Base-by-base conservation (phyloP, 2,797 vertebrate species). In the Brachymystax lenok region DNA sequence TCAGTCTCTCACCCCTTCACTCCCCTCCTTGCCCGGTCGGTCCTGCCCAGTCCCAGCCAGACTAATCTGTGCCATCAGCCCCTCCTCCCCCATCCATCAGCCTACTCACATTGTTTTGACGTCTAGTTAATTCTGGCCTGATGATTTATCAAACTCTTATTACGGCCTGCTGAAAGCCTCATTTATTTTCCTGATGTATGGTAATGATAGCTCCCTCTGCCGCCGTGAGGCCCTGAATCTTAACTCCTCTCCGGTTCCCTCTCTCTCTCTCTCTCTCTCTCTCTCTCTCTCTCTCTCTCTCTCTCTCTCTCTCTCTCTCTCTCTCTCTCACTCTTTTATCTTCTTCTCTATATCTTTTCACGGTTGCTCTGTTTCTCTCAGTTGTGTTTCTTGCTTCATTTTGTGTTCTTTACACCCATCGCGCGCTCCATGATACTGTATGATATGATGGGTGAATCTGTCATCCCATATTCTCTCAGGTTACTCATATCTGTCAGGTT, bases 101-200 rank as follows among this genome's bases (percentile, higher is more conserved):
- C 96, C 95, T 93, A 92, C 96, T 96, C 97, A 97, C 97, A 98
- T 98, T 99, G 97, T 98, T 99, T 99, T 99, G 98, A 99, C 97
- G 96, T 98, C 96, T 98, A 98, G 97, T 99, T 99, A 98, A 99
- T 99, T 98, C 98, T 97, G 96, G 95, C 95, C 95, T 95, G 96
- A 99, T 98, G 98, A 99, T 99, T 98, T 98, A 98, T 99, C 97
- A 99, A 98, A 98, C 96, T 98, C 97, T 99, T 98, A 98, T 99
- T 99, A 99, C 96, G 91, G 96, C 93, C 94, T 82, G 96, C 96
- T 98, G 98, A 99, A 98, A 97, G 96, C 95, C 96, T 98, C 98
- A 98, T 99, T 98, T 97, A 98, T 99, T 98, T 97, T 98, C 96
- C 97, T 98, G 97, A 98, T 99, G 97, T 97, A 98, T 98, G 97